Percentiles rank a stretch among this genome's conserved stretches.
Evolutionary conservation across 2,113 vertebrate genomes (phyloP).

Genomic region (Tachycineta bicolor): DNA sequence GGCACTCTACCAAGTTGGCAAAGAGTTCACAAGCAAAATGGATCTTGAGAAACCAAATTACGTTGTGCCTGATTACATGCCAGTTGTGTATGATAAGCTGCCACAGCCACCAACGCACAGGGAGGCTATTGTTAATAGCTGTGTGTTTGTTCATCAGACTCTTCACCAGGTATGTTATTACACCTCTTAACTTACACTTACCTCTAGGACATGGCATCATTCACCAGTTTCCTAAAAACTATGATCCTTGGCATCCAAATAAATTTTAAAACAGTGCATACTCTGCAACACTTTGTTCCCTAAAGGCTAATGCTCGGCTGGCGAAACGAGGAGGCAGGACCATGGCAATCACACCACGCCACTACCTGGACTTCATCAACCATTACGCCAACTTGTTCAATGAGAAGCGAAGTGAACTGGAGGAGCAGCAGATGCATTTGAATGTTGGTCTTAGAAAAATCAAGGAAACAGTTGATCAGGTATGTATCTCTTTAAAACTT

Average conservation of each 20-base stretch:
- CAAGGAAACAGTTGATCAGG: slow-evolving; percentile 98
- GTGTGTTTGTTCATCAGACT: slow-evolving; percentile 97
- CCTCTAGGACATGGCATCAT: background rate
- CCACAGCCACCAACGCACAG: slow-evolving; percentile 91
- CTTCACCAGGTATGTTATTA: slow-evolving; percentile 88
- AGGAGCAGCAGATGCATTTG: slow-evolving; percentile 99
- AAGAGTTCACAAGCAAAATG: slow-evolving; percentile 99
- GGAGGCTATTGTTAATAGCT: slow-evolving; percentile 96
- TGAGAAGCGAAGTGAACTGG: slow-evolving; percentile 96
- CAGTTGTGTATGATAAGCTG: slow-evolving; percentile 92
- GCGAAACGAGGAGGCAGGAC: slow-evolving; percentile 95
- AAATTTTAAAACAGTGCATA: background rate
- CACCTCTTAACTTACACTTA: background rate
- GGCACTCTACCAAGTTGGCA: slow-evolving; percentile 96
- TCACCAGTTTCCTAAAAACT: background rate
- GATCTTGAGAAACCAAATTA: slow-evolving; percentile 99
- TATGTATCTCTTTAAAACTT: background rate
- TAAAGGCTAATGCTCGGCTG: slow-evolving; percentile 92
- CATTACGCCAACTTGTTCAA: slow-evolving; percentile 98
- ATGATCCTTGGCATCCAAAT: background rate
- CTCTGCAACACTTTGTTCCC: background rate
- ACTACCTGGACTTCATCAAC: slow-evolving; percentile 99
- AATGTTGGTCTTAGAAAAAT: slow-evolving; percentile 98
- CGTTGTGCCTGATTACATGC: slow-evolving; percentile 97
- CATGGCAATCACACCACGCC: slow-evolving; percentile 97